Base-by-base conservation (phyloP, 2,797 vertebrate genomes). In the Tarsius wallacei region DNA sequence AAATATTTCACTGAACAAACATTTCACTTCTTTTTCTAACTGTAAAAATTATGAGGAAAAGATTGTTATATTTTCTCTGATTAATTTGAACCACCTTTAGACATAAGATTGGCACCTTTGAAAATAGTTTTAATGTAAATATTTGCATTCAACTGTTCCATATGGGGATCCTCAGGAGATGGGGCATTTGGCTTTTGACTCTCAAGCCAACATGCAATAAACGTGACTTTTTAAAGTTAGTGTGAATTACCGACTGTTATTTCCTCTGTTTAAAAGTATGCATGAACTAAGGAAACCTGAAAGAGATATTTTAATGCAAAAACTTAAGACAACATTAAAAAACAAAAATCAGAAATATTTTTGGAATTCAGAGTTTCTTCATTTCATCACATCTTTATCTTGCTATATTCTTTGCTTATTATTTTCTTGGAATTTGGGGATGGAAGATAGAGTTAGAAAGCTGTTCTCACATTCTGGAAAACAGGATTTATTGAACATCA, bases 101-200 rank as follows among this genome's bases (percentile, higher is more conserved):
- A 70, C 88, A 87, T 97, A 93, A 96, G 51, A 91, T 22, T 93
- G 90, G 73, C 83, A 98, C 42, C 70, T 97, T 97, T 89, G 83
- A 91, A 91, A 95, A 97, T 42, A 49, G 95, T 96, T 71, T 94
- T 85, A 95, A 28, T 94, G 80, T 63, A 97, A 98, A 98, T 95
- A 97, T 98, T 98, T 98, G 57, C 89, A 97, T 97, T 98, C 96
- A 78, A 78, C 78, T 68, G 21, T 21, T 91, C n/a, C 10, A 94
- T 87, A 80, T 24, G 61, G 51, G 70, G 77, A 63, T 96, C 49
- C 22, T 59, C 71, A 66, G 83, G 61, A 97, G 51, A 0, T 0
- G 14, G 22, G 94, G 21, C 66, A 93, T 94, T 98, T 98, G 96
- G 21, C 53, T 95, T 98, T 96, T 97, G 95, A 80, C 59, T 93